Evolutionary conservation across 2,888 invertebrate species (phyloP).

Genomic region (Eledona agricola): DNA sequence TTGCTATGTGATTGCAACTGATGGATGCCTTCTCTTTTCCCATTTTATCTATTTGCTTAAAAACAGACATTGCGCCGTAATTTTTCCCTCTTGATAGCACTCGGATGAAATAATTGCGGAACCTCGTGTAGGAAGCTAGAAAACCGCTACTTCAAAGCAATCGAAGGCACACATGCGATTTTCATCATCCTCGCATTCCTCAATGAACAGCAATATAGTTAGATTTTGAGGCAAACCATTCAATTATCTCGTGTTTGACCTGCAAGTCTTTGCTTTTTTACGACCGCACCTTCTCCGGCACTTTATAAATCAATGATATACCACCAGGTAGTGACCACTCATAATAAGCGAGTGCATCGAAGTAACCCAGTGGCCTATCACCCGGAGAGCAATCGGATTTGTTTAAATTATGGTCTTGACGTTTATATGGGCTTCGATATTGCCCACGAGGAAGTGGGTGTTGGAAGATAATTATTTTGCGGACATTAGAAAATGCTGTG

Average conservation of each 20-base stretch:
- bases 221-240: conserved; percentile 23
- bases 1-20: too few species aligned
- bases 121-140: too few species aligned
- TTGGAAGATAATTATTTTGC: conserved; percentile 27
- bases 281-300: conserved; percentile 35
- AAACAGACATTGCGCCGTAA: too few species aligned
- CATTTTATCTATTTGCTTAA: too few species aligned
- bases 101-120: too few species aligned
- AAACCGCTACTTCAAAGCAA: too few species aligned
- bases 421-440: conserved; percentile 46
- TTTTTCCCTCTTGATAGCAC: too few species aligned
- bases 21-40: too few species aligned
- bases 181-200: too few species aligned
- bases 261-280: conserved; percentile 25
- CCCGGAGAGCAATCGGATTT: conserved; percentile 53
- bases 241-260: conserved; percentile 33
- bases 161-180: too few species aligned
- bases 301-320: conserved; percentile 46
- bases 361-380: conserved; percentile 59
- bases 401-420: conserved; percentile 50
- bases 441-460: conserved; percentile 48
- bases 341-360: conserved; percentile 45
- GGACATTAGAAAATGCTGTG: conserved; percentile 28
- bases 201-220: too few species aligned
- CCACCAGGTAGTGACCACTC: conserved; percentile 42